Evolutionary conservation across 1,140 invertebrate species (phyloP).

Genomic region (honey bee (Apis mellifera)): Amel_HAv3.1 CM009936.2:16738501-16739000

Average conservation of each 20-base stretch:
- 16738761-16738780: background rate
- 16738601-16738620: background rate
- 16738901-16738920: background rate
- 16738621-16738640: background rate
- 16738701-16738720: constrained; percentile 1
- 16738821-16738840: background rate
- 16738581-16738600: too few relatives aligned
- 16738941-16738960: background rate
- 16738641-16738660: constrained; percentile 8
- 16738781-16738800: background rate
- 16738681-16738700: background rate
- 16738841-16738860: background rate
- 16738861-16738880: background rate
- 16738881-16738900: background rate
- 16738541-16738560: too few relatives aligned
- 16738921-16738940: background rate
- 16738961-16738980: background rate
- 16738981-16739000: constrained; percentile 11
- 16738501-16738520: too few relatives aligned
- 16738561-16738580: too few relatives aligned
- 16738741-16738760: background rate
- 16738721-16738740: background rate
- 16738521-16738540: too few relatives aligned
- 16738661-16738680: constrained; percentile 4
- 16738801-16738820: constrained; percentile 1